These are phyloP conservation scores for Acipenser oxyrinchus DNA, from an alignment of 2,797 vertebrate genomes.

Conservation along the genomic window DNA sequence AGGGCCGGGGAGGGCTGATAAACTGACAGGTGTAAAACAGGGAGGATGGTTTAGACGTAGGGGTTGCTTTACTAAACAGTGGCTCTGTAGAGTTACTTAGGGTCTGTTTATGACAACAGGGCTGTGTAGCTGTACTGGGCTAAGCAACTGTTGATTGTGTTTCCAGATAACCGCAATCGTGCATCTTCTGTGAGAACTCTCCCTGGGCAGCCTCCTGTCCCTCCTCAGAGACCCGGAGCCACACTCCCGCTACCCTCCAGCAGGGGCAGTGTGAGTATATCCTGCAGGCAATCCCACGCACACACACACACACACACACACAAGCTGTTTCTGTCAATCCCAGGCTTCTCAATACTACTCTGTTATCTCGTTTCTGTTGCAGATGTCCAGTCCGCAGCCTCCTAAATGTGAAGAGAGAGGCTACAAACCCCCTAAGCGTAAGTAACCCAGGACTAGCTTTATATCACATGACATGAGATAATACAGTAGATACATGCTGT, in stretches of 20 bases:
- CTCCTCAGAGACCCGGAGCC: constrained; percentile 54
- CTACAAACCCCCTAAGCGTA: constrained; percentile 21
- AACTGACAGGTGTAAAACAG: no score
- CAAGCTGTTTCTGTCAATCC: no score
- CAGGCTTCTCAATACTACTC: constrained; percentile 18
- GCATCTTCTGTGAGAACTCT: constrained; percentile 24
- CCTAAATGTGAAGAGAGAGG: constrained; percentile 23
- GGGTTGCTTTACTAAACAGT: no score
- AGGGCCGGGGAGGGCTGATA: no score
- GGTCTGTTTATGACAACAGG: background rate
- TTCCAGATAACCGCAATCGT: constrained; percentile 6
- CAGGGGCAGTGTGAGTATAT: constrained; percentile 28
- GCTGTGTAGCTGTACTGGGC: background rate
- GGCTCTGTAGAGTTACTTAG: background rate
- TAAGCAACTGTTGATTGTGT: background rate
- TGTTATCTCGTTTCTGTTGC: constrained; percentile 24
- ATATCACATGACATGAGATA: no score
- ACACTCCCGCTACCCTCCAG: constrained; percentile 13
- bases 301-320: no score
- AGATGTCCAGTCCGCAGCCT: background rate
- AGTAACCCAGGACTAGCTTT: background rate
- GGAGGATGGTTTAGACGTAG: no score
- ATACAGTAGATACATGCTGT: no score
- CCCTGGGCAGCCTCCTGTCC: constrained; percentile 57
- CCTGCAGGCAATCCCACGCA: background rate